Evolutionary conservation across 2,113 vertebrate species (phyloP), one percentile per base, ranked within the genome.

Genomic region (Mirza zaza): DNA sequence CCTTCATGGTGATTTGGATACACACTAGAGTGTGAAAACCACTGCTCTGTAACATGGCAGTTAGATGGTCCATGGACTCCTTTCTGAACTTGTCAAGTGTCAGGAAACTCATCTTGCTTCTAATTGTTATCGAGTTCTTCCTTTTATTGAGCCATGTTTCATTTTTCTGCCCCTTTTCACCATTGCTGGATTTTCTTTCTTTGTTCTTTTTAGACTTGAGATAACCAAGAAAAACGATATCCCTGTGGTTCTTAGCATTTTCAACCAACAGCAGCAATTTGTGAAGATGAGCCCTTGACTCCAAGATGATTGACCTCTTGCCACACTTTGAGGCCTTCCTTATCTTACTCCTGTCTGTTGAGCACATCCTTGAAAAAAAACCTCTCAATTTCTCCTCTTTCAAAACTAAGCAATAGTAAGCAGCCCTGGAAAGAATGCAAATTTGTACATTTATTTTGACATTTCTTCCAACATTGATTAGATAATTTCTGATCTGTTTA

Each of bases 401-500:
- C 29, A 75, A 84, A 94, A 77, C 75, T 39, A 91, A 90, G 83
- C 29, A 91, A 29, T 34, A 73, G 6, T 85, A 73, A 93, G 86
- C 50, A 90, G 15, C 3, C 42, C 59, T 55, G 80, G 76, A 94
- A 92, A 21, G 36, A 87, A 95, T 85, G 55, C 23, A 95, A 73
- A 91, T 93, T 34, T 95, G 39, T 39, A 55, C 81, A 96, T 95
- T 95, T 95, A 96, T 97, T 96, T 97, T 97, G 96, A 93, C 83
- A 90, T 95, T 90, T 92, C 34, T 85, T 90, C 34, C 84, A 91
- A 73, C 93, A 96, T 96, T 97, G 97, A 96, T 97, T 97, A 97
- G 94, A 92, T 92, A 85, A 94, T 96, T 97, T 97, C 67, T 94
- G 90, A 96, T 96, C 48, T 95, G 91, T 96, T 97, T 92, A 93